Evolutionary conservation across 2,113 vertebrate species (phyloP).

Genomic region (Centropus unirufus): DNA sequence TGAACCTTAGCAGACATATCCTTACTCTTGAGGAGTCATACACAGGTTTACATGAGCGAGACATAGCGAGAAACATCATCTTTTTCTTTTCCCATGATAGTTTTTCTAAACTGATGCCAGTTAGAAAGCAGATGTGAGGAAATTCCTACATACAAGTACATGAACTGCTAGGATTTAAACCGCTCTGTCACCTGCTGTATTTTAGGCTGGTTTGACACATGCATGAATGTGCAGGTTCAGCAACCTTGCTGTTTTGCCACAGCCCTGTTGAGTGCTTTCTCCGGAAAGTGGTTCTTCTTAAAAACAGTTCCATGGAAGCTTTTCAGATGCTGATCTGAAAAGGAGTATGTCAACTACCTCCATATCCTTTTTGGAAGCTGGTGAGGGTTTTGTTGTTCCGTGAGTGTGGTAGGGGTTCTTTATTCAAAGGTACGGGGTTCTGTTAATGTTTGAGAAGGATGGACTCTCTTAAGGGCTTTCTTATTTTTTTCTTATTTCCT

Average conservation of each 20-base stretch:
- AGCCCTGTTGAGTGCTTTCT: not conserved
- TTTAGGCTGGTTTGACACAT: not conserved
- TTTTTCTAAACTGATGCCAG: not conserved
- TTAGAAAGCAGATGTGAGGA: not conserved
- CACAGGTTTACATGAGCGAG: not conserved
- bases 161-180: not conserved
- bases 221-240: not conserved
- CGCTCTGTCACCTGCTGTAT: not conserved
- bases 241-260: not conserved
- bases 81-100: not conserved
- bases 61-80: not conserved
- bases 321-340: not conserved
- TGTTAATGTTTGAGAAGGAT: not conserved
- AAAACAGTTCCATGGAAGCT: not conserved
- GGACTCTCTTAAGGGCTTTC: not conserved
- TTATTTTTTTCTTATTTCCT: not conserved
- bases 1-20: not conserved
- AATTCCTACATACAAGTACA: not conserved
- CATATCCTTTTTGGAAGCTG: not conserved
- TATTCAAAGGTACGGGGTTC: rapidly evolving
- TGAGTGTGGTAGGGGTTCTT: rapidly evolving
- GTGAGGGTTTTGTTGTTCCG: not conserved
- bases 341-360: not conserved
- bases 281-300: not conserved
- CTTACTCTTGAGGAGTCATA: not conserved